Conservation (phyloP, 2,113 vertebrate species). For the Heloderma charlesbogerti region DNA sequence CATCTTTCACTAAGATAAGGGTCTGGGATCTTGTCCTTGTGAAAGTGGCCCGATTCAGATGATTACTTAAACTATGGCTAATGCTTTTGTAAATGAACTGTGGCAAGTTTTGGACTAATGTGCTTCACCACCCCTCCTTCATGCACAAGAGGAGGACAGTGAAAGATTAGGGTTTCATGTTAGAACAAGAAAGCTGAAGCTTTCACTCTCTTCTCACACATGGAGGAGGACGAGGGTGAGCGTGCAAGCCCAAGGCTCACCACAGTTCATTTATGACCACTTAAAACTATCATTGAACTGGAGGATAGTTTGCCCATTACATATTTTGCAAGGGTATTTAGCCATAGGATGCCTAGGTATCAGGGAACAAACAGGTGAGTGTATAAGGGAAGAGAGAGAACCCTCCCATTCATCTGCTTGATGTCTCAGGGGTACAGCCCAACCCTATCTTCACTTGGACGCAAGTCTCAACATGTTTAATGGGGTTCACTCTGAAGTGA, state of each 20-base stretch:
- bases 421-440: not conserved
- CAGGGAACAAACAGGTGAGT: not conserved
- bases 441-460: not conserved
- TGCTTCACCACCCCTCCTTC: not conserved
- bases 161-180: too few species aligned
- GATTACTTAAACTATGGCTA: not conserved
- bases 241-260: not conserved
- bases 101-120: not conserved
- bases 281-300: not conserved
- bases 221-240: not conserved
- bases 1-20: not conserved
- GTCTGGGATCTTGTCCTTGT: not conserved
- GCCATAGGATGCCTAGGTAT: not conserved
- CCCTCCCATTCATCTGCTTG: not conserved
- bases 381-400: not conserved
- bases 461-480: not conserved
- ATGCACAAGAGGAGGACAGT: not conserved
- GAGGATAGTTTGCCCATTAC: not conserved
- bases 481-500: not conserved
- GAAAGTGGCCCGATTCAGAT: not conserved
- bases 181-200: not conserved
- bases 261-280: not conserved
- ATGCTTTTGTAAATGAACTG: too few species aligned
- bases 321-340: not conserved
- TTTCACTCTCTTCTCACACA: not conserved